phyloP scores from a whole-genome alignment of 2,113 vertebrate species.

The Nothoprocta perdicaria region DNA sequence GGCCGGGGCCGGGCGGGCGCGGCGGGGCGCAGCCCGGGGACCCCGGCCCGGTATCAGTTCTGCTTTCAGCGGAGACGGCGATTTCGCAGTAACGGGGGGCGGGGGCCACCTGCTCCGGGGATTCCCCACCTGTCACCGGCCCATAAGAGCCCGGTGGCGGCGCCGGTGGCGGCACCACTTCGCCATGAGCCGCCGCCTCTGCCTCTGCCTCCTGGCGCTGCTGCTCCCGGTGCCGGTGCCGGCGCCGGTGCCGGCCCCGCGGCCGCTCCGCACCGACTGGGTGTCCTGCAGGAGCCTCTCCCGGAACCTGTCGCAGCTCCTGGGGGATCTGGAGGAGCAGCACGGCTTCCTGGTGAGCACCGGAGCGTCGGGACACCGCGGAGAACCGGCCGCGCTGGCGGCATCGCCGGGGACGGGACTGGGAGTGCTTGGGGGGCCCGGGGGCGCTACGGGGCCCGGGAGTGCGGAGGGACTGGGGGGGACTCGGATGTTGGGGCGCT shows the following conservation, averaged over 20 bases:
- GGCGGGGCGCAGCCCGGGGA: conserved; percentile 28
- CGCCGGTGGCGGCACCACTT: neutral
- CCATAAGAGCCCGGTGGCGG: conserved; percentile 25
- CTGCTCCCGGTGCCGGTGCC: no score
- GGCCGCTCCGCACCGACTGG: conserved; percentile 33
- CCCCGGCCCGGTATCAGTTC: conserved; percentile 61
- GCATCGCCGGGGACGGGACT: no score
- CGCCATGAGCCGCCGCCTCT: neutral
- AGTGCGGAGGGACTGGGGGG: neutral
- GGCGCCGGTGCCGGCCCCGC: no score
- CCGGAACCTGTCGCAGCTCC: conserved; percentile 44
- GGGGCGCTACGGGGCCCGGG: neutral
- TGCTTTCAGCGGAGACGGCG: conserved; percentile 49
- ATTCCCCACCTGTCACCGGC: conserved; percentile 48
- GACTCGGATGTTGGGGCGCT: no score
- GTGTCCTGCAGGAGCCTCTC: conserved; percentile 59
- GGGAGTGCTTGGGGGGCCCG: no score
- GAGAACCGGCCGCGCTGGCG: neutral
- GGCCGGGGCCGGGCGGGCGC: neutral
- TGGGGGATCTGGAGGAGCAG: neutral
- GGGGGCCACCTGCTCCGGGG: conserved; percentile 50
- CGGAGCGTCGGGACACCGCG: neutral
- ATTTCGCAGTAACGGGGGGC: conserved; percentile 37
- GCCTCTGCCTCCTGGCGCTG: conserved; percentile 5
- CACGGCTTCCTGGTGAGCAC: conserved; percentile 56